Evolutionary conservation across 2,888 invertebrate genomes (phyloP), one percentile per base, ranked within the genome.

Genomic region (Nomada fabriciana): DNA sequence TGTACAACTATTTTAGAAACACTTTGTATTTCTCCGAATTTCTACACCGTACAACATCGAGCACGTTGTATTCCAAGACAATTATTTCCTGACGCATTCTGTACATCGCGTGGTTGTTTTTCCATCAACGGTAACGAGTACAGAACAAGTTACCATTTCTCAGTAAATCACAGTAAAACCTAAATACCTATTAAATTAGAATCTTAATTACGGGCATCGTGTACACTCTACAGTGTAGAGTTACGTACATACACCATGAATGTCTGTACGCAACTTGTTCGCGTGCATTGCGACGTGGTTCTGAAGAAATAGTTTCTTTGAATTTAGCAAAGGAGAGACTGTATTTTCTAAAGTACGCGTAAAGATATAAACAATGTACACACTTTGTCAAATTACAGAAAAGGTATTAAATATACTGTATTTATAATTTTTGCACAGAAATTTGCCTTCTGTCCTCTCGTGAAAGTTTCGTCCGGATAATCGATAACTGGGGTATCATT

Each of bases 141-240:
- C 52, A 20, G 70, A 69, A 69, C 75, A 25, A 55, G 75, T 75
- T 61, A 13, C 53, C 36, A 53, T 61, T 71, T 76, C 71, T 23
- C 13, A 10, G 63, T 71, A 76, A 9, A 3, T 10, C 29, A 13
- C 15, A 10, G 29, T 5, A 72, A 76, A 43, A 72, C 57, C 72
- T 5, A 29, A 64, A 63, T 72, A 36, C 76, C 57, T 72, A 36
- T 57, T n/a, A 63, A 72, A 76, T 76, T 72, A 72, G 57, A 64
- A 72, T 57, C 36, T 57, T 59, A 55, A 43, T 63, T 71, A 36
- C 43, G 18, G 13, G 13, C 47, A 43, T 10, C 11, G 43, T 43
- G 1, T 25, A 11, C 43, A 9, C 43, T 43, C 10, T 43, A 43
- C 25, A 25, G 25, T 25, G 25, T 2, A 36, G 36, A 36, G 36